Evolutionary conservation across 1,140 invertebrate genomes (phyloP).

Genomic region (Heliconius eleuchia): DNA sequence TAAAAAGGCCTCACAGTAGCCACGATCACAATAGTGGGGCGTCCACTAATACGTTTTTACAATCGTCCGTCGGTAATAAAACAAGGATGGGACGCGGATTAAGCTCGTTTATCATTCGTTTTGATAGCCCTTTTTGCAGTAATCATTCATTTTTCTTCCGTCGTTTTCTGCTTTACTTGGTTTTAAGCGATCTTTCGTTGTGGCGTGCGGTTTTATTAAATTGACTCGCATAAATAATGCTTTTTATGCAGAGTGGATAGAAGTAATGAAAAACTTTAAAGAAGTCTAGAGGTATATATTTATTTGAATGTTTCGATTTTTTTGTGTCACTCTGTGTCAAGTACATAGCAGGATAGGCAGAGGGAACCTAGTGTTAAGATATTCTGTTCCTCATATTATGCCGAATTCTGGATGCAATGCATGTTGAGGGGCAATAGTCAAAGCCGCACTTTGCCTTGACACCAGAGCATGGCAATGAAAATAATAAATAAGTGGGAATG

Average conservation of each 20-base stretch:
- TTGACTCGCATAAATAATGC: slow-evolving; percentile 47
- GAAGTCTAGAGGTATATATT: neutral
- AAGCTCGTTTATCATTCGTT: slow-evolving; percentile 80
- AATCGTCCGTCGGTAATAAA: slow-evolving; percentile 77
- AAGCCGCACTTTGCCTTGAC: no score
- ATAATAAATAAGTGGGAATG: no score
- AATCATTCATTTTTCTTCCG: slow-evolving; percentile 81
- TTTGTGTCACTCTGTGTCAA: no score
- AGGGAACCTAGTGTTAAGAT: no score
- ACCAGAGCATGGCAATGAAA: no score
- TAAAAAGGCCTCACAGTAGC: slow-evolving; percentile 30
- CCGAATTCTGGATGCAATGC: no score
- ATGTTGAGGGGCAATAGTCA: no score
- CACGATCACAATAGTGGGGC: slow-evolving; percentile 41
- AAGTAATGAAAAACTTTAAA: neutral
- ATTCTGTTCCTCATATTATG: no score
- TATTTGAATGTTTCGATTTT: no score
- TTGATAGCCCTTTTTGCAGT: slow-evolving; percentile 79
- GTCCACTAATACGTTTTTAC: slow-evolving; percentile 79
- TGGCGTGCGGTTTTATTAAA: slow-evolving; percentile 65
- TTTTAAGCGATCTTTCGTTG: slow-evolving; percentile 67
- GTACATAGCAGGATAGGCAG: no score
- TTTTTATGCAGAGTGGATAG: slow-evolving; percentile 13
- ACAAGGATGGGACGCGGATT: slow-evolving; percentile 75
- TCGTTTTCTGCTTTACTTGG: slow-evolving; percentile 74